phyloP scores from a whole-genome alignment of 2,113 vertebrate species.

The Laticauda colubrina region DNA sequence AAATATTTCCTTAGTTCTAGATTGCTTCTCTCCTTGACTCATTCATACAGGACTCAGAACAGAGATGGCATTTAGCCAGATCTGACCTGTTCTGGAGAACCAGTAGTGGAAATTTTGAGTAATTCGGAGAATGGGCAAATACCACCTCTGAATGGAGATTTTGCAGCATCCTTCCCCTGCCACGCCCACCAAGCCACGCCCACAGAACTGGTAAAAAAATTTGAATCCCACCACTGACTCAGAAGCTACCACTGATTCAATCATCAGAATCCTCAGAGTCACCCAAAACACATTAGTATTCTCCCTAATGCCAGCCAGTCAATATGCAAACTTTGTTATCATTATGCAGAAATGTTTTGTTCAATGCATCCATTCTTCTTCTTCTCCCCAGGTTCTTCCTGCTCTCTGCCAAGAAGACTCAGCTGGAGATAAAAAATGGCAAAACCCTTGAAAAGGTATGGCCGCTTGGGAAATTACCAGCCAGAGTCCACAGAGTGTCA shows the following conservation, averaged over 20 bases:
- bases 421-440: slow-evolving; percentile 19
- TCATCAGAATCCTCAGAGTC: neutral
- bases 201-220: too few relatives aligned
- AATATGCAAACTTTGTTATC: neutral
- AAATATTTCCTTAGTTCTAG: neutral
- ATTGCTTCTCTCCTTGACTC: neutral
- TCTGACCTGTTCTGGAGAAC: too few relatives aligned
- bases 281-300: neutral
- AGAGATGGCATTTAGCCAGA: too few relatives aligned
- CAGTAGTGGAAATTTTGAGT: too few relatives aligned
- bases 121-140: too few relatives aligned
- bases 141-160: too few relatives aligned
- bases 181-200: too few relatives aligned
- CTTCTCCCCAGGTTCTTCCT: neutral
- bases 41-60: neutral
- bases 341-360: slow-evolving; percentile 21
- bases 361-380: neutral
- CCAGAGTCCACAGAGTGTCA: neutral
- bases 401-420: slow-evolving; percentile 2
- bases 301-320: neutral
- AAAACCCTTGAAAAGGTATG: neutral
- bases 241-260: neutral
- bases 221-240: too few relatives aligned
- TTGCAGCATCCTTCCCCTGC: too few relatives aligned
- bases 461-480: slow-evolving; percentile 8